phyloP scores from a whole-genome alignment of 2,113 vertebrate genomes.

The Saguinus midas region DNA sequence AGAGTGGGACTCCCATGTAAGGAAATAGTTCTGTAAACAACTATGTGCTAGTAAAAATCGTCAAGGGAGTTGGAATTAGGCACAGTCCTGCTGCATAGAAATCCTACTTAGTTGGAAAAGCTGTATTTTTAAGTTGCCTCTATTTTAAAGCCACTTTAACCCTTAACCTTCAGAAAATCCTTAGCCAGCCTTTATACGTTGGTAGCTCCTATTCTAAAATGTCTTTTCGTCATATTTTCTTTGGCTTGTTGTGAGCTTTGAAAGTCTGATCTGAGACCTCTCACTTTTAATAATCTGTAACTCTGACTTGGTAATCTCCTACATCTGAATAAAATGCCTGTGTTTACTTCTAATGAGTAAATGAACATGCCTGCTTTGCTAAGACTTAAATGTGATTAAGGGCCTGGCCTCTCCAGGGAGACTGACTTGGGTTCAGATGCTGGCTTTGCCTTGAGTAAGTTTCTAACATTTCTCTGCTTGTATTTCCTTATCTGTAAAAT shows the following conservation, averaged over 20 bases:
- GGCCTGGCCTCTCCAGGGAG: not conserved
- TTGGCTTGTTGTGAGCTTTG: not conserved
- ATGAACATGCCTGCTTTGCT: not conserved
- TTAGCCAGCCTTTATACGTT: not conserved
- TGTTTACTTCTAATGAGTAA: not conserved
- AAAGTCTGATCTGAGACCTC: not conserved
- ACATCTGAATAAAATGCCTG: not conserved
- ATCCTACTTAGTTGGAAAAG: constrained; percentile 26
- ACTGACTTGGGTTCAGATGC: constrained; percentile 27
- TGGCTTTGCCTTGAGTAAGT: not conserved
- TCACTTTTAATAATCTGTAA: not conserved
- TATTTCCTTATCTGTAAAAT: constrained; percentile 46
- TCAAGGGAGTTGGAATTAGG: constrained; percentile 1
- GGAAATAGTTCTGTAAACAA: constrained; percentile 1
- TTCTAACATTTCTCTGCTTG: constrained; percentile 34
- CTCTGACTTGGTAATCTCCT: not conserved
- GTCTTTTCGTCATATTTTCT: not conserved
- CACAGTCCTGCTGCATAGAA: not conserved
- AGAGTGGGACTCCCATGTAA: not conserved
- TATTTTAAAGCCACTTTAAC: constrained; percentile 37
- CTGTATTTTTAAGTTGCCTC: constrained; percentile 11
- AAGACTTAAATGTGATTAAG: constrained; percentile 12
- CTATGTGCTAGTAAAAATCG: not conserved
- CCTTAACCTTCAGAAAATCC: not conserved
- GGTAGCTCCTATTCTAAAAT: not conserved